Base-by-base conservation (phyloP, 1,140 invertebrate species). In the Drosophila eugracilis region DNA sequence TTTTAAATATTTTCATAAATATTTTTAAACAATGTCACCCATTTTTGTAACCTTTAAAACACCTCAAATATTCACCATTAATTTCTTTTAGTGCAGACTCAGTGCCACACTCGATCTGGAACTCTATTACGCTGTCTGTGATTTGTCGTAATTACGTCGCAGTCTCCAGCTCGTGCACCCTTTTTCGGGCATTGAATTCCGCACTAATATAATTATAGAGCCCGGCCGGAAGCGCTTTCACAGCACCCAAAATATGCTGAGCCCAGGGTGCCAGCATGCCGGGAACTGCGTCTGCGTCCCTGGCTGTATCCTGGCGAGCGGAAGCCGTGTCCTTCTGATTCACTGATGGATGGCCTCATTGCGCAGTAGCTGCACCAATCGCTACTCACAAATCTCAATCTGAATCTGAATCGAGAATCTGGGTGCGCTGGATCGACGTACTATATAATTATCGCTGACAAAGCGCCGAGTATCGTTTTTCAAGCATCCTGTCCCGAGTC, bases 181-280 rank as follows among this genome's bases (percentile, higher is more conserved):
- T 85, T 85, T 85, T 79, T 57, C 49, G 49, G 26, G 37, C 49
- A 30, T 28, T 80, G 62, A 52, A 55, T 58, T 60, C 42, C 34
- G 70, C 77, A 72, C 65, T 90, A 86, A 89, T 90, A 73, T 86
- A 90, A 90, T 90, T 90, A 86, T 83, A 83, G 77, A 55, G 70
- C 26, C 39, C 22, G 76, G 69, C 86, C 88, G 88, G 88, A 90
- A 90, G 76, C 77, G 69, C 88, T 84, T 86, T 90, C 69, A 74
- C 66, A 72, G 76, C 75, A 84, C 80, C 80, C 71, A 85, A 55
- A 39, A 39, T 17, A 6, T 39, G n/a, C 30, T 3, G 36, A 39
- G 36, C 36, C 47, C 59, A 34, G 80, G 75, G 60, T 85, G 76
- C 63, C 48, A 34, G 30, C 17, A 5, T 39, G n/a, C 21, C 24